phyloP scores from a whole-genome alignment of 53 echinoderm and acorn worm species.

The Paracentrotus lividus region DNA sequence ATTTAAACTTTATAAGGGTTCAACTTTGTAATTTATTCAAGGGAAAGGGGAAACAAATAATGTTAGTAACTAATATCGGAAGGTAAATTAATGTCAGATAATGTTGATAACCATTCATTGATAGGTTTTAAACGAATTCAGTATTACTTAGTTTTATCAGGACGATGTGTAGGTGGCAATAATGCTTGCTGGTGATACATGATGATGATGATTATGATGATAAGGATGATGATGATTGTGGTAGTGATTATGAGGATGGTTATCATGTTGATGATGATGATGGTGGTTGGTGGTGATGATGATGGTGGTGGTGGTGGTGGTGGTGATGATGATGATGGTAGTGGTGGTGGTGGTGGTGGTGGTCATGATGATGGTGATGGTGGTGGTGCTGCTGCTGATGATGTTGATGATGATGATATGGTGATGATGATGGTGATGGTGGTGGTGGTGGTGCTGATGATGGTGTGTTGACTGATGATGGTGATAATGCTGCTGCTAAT shows the following conservation, averaged over 20 bases:
- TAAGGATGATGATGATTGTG: not conserved
- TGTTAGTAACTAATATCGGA: too few species aligned
- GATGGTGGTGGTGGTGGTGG: not conserved
- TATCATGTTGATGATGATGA: slow-evolving; percentile 12
- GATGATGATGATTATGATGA: not conserved
- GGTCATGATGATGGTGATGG: not conserved
- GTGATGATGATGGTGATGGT: too few species aligned
- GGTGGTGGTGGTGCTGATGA: too few species aligned
- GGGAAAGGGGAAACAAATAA: too few species aligned
- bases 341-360: not conserved
- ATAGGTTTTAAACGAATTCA: too few species aligned
- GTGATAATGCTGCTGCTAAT: too few species aligned
- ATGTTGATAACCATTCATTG: too few species aligned
- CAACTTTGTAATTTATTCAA: not conserved
- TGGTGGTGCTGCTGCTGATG: slow-evolving; percentile 63
- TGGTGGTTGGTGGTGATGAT: not conserved
- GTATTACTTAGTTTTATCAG: too few species aligned
- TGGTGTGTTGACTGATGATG: too few species aligned
- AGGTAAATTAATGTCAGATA: too few species aligned
- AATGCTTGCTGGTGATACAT: not conserved
- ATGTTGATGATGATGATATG: slow-evolving; percentile 16
- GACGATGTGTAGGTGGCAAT: too few species aligned
- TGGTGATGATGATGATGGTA: not conserved
- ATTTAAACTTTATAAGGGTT: slow-evolving; percentile 16
- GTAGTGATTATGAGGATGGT: not conserved